Evolutionary conservation across 2,113 vertebrate species (phyloP).

Genomic region (Eidolon helvum): DNA sequence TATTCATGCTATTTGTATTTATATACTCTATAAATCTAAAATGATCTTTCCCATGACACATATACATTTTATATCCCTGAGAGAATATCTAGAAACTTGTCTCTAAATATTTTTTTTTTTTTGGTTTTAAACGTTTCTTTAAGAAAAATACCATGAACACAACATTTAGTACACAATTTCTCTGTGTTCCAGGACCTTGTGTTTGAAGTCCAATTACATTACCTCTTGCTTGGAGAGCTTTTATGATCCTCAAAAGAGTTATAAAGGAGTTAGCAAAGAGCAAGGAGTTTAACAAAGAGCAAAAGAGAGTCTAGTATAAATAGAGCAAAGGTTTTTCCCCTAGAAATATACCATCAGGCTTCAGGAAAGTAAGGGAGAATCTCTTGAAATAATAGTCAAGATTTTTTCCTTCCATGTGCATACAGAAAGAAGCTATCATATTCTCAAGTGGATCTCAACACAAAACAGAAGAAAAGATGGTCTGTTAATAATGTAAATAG

Average conservation of each 20-base stretch:
- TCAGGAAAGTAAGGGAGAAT: not conserved
- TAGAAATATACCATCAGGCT: not conserved
- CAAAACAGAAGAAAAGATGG: not conserved
- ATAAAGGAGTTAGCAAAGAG: not conserved
- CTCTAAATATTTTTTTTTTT: not conserved
- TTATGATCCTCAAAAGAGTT: not conserved
- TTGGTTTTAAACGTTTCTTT: not conserved
- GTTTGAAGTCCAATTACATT: not conserved
- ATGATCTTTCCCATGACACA: not conserved
- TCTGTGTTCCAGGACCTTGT: not conserved
- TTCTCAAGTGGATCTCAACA: not conserved
- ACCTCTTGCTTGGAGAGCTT: not conserved
- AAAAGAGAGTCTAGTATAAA: not conserved
- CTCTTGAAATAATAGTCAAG: not conserved
- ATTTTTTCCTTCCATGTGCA: not conserved
- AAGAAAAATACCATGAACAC: not conserved
- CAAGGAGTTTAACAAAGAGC: not conserved
- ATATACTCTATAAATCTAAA: not conserved
- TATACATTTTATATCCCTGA: not conserved
- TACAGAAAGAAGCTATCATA: not conserved
- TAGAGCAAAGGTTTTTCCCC: not conserved
- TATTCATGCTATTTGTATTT: not conserved
- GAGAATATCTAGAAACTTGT: not conserved
- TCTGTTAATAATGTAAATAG: not conserved
- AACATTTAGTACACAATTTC: not conserved